phyloP scores from a whole-genome alignment of 92 coral and sea anemone genomes.

The Porites lobata region DNA sequence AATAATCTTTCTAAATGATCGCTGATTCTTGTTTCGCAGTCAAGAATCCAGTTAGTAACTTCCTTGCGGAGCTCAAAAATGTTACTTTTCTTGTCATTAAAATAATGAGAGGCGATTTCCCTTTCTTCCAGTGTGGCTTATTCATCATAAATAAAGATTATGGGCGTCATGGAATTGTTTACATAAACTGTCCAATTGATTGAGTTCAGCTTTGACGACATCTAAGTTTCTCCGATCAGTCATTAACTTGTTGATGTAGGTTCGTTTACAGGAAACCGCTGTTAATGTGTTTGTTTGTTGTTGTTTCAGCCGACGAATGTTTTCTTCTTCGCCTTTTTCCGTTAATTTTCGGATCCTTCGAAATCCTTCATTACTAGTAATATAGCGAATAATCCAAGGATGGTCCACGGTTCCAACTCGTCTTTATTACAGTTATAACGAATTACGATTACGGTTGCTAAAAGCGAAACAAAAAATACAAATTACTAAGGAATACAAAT shows the following conservation, averaged over 20 bases:
- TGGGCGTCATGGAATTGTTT: slow-evolving; percentile 8
- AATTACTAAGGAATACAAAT: no score
- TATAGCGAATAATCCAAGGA: no score
- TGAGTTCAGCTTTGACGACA: neutral
- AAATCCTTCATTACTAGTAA: neutral
- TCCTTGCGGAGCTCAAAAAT: slow-evolving; percentile 21
- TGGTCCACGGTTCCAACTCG: no score
- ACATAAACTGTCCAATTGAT: slow-evolving; percentile 20
- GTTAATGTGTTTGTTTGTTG: slow-evolving; percentile 14
- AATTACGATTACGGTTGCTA: no score
- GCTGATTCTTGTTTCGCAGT: slow-evolving; percentile 13
- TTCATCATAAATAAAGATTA: slow-evolving; percentile 7
- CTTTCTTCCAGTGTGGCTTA: neutral
- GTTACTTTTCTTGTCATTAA: slow-evolving; percentile 13
- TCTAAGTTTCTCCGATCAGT: neutral
- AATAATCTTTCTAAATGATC: slow-evolving; percentile 22
- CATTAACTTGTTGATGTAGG: slow-evolving; percentile 25
- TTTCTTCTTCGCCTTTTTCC: slow-evolving; percentile 23
- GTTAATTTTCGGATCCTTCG: slow-evolving; percentile 11
- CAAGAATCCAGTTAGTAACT: slow-evolving; percentile 18
- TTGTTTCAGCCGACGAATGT: slow-evolving; percentile 3
- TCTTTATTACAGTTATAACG: no score
- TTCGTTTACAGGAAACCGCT: slow-evolving; percentile 29
- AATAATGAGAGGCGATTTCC: slow-evolving; percentile 17
- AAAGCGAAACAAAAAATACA: no score